Conservation (phyloP, 2,113 vertebrate species). For the Eubucco bourcierii region DNA sequence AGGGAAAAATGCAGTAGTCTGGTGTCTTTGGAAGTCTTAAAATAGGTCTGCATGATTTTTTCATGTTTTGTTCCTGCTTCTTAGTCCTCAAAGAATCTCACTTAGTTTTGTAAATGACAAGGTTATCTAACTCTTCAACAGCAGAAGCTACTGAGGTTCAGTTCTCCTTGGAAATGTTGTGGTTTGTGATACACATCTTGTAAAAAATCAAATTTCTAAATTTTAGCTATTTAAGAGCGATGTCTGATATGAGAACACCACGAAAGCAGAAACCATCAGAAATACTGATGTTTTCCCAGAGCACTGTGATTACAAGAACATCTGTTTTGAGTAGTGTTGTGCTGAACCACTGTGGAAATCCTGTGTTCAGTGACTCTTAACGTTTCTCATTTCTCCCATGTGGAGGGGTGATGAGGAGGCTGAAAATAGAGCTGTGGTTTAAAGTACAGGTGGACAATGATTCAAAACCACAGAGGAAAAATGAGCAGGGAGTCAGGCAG, state of each 20-base stretch:
- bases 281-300: not conserved
- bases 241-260: not conserved
- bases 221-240: not conserved
- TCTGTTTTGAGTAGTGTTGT: not conserved
- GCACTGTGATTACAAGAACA: not conserved
- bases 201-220: not conserved
- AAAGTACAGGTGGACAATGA: not conserved
- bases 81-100: not conserved
- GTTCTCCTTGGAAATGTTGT: not conserved
- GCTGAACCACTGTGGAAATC: not conserved
- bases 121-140: not conserved
- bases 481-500: not conserved
- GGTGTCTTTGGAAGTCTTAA: not conserved
- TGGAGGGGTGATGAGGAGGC: not conserved
- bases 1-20: not conserved
- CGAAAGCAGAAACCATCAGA: not conserved
- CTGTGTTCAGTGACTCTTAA: not conserved
- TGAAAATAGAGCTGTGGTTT: not conserved
- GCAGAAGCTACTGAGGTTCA: not conserved
- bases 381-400: not conserved
- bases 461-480: not conserved
- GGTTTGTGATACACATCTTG: rapidly evolving
- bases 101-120: not conserved
- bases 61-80: no score
- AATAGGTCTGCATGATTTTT: not conserved